phyloP scores from a whole-genome alignment of 2,797 vertebrate genomes.

The Argya squamiceps region DNA sequence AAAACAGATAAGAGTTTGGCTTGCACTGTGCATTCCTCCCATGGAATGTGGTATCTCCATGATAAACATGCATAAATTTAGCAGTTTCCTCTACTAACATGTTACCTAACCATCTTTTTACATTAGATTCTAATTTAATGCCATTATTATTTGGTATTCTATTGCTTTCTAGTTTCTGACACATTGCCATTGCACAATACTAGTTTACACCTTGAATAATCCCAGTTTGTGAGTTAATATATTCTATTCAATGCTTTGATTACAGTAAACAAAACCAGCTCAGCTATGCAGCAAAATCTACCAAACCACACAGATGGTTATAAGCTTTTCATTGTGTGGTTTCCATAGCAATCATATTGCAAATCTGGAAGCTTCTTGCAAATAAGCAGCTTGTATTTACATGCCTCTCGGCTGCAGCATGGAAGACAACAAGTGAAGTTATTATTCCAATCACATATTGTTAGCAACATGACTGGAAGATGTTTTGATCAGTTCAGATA shows the following conservation, averaged over 20 bases:
- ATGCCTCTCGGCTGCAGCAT: slow-evolving; percentile 76
- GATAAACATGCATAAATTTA: slow-evolving; percentile 39
- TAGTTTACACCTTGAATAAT: slow-evolving; percentile 83
- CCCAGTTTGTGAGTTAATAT: slow-evolving; percentile 66
- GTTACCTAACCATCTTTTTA: neutral
- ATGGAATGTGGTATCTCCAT: slow-evolving; percentile 22
- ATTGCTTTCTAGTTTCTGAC: slow-evolving; percentile 78
- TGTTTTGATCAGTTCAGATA: slow-evolving; percentile 66
- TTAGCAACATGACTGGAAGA: slow-evolving; percentile 67
- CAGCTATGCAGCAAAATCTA: slow-evolving; percentile 77
- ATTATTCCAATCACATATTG: slow-evolving; percentile 77
- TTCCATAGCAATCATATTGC: slow-evolving; percentile 85
- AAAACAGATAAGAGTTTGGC: slow-evolving; percentile 1
- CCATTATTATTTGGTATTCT: slow-evolving; percentile 79
- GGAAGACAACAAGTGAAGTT: slow-evolving; percentile 68
- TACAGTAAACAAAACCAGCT: slow-evolving; percentile 83
- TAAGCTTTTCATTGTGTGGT: slow-evolving; percentile 83
- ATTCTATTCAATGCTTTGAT: slow-evolving; percentile 74
- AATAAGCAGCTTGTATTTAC: slow-evolving; percentile 86
- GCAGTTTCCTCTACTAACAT: neutral
- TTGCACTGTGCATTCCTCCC: slow-evolving; percentile 10
- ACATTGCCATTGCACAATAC: slow-evolving; percentile 79
- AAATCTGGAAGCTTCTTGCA: slow-evolving; percentile 83
- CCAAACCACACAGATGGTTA: slow-evolving; percentile 82
- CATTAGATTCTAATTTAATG: slow-evolving; percentile 58